Percentiles rank a stretch among this genome's conserved stretches.
These are phyloP conservation scores for Rhyacophila evoluta DNA, from an alignment of 2,888 invertebrate species.

Conservation along the genomic window DNA sequence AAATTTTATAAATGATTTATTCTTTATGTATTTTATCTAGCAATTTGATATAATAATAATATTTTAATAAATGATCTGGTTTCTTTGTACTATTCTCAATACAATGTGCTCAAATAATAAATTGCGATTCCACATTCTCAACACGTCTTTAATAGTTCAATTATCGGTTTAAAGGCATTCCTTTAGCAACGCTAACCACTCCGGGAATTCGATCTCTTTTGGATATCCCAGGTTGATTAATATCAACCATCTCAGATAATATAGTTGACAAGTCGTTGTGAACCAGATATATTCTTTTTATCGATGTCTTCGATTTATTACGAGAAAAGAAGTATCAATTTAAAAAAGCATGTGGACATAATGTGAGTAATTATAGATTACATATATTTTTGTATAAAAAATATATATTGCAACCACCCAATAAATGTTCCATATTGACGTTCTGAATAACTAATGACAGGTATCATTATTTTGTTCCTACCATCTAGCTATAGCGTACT, in stretches of 20 bases:
- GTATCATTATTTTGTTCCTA: no score
- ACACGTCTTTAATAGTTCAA: conserved; percentile 7
- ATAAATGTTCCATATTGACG: no score
- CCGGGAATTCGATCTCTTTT: neutral
- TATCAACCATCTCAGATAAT: neutral
- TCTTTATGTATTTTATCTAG: no score
- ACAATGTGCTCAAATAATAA: conserved; percentile 12
- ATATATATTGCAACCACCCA: no score
- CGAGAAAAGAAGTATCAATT: neutral
- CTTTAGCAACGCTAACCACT: neutral
- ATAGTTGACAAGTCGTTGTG: neutral
- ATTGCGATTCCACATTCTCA: conserved; percentile 9
- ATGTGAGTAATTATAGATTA: neutral
- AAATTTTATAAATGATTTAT: no score
- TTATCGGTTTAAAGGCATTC: conserved; percentile 8
- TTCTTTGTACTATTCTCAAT: no score
- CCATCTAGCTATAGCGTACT: no score
- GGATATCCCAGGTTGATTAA: conserved; percentile 17
- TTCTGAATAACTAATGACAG: no score
- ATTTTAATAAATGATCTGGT: no score
- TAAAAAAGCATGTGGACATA: neutral
- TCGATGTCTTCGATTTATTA: neutral
- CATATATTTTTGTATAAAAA: neutral
- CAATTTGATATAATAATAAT: no score
- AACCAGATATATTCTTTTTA: neutral